phyloP scores from a whole-genome alignment of 1,140 invertebrate species.

The Drosophila mauritiana region DNA sequence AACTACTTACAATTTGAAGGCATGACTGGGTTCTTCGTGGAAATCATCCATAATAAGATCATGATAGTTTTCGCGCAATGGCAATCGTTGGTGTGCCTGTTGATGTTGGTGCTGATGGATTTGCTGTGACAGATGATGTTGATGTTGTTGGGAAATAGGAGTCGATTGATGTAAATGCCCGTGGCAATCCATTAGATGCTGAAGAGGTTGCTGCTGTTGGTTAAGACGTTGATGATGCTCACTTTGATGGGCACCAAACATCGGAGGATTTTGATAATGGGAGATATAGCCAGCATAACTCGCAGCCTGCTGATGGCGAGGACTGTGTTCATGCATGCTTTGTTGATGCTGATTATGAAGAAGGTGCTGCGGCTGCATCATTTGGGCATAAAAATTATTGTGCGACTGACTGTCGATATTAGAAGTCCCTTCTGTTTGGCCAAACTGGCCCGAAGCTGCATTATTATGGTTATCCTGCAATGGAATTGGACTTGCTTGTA shows the following conservation, averaged over 20 bases:
- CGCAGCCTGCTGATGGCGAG: slow-evolving; percentile 49
- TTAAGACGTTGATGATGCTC: slow-evolving; percentile 38
- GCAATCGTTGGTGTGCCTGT: slow-evolving; percentile 29
- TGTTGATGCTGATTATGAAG: slow-evolving; percentile 54
- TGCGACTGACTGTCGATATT: slow-evolving; percentile 22
- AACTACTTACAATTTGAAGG: slow-evolving; percentile 73
- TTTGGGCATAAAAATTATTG: slow-evolving; percentile 51
- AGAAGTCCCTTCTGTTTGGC: slow-evolving; percentile 32
- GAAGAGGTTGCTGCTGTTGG: slow-evolving; percentile 20
- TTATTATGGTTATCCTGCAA: slow-evolving; percentile 39
- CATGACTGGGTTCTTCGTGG: slow-evolving; percentile 62
- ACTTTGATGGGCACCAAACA: slow-evolving; percentile 55
- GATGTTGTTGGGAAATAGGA: slow-evolving; percentile 9
- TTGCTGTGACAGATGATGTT: slow-evolving; percentile 11
- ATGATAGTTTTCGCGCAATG: slow-evolving; percentile 59
- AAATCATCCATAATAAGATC: slow-evolving; percentile 78
- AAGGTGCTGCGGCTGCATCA: slow-evolving; percentile 63
- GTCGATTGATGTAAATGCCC: slow-evolving; percentile 31
- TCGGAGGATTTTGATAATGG: slow-evolving; percentile 53
- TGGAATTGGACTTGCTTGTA: slow-evolving; percentile 42
- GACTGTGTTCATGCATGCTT: slow-evolving; percentile 43
- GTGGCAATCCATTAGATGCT: slow-evolving; percentile 50
- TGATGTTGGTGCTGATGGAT: slow-evolving; percentile 18
- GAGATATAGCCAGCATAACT: slow-evolving; percentile 54
- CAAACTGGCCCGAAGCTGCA: slow-evolving; percentile 42